These are phyloP conservation scores for Drosophila novamexicana DNA, from an alignment of 1,140 invertebrate species.

Conservation along the genomic window DNA sequence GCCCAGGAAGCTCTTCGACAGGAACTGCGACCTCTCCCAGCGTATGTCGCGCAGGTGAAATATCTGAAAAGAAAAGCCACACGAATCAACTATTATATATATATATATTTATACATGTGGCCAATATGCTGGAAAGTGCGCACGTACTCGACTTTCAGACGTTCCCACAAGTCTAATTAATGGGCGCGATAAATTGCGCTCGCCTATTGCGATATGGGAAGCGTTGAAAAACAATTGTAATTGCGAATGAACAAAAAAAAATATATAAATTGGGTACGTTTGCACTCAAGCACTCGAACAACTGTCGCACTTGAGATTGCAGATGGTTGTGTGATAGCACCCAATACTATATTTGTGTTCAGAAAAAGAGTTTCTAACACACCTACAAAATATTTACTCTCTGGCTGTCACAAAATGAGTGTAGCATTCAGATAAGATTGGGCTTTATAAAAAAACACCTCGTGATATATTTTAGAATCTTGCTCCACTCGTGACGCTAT, in stretches of 20 bases:
- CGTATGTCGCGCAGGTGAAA: constrained; percentile 95
- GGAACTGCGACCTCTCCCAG: constrained; percentile 94
- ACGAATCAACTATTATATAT: constrained; percentile 10
- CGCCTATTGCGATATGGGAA: constrained; percentile 24
- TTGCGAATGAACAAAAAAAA: background rate
- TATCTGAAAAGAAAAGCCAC: constrained; percentile 86
- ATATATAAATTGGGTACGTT: constrained; percentile 2
- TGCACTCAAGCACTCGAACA: constrained; percentile 7
- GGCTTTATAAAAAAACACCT: background rate
- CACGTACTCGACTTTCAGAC: constrained; percentile 29
- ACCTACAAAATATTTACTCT: background rate
- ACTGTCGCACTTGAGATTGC: constrained; percentile 17
- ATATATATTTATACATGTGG: background rate
- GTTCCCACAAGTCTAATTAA: constrained; percentile 42
- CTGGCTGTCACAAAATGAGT: background rate
- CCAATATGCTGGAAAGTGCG: constrained; percentile 24
- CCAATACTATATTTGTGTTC: background rate
- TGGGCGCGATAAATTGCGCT: constrained; percentile 40
- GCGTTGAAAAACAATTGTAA: constrained; percentile 37
- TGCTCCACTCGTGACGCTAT: constrained; percentile 7
- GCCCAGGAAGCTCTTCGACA: constrained; percentile 96
- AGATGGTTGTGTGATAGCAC: background rate
- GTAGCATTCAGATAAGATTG: constrained; percentile 11
- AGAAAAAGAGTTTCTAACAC: background rate
- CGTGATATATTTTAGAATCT: background rate